Base-by-base conservation (phyloP, 2,888 invertebrate genomes). In the Griposia aprilina region DNA sequence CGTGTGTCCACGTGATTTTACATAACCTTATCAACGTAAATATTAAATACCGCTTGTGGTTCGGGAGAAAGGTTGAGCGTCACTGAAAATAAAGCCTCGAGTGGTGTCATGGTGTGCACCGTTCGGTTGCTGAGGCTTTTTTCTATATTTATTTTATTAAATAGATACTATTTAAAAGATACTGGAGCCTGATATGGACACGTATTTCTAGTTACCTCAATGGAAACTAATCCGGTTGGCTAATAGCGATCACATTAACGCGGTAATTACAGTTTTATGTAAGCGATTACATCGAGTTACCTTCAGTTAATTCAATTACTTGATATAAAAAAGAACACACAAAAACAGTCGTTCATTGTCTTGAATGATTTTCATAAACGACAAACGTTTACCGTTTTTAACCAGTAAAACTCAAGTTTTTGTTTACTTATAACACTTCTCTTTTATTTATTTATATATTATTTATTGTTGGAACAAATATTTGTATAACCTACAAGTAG, bases 281-380 rank as follows among this genome's bases (percentile, higher is more conserved):
- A 23, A 48, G 59, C n/a, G n/a, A 80, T 83, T 59, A 78, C 45
- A 15, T 78, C 23, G 23, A 26, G 8, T 65, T 45, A 45, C 5
- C 4, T 57, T 57, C 30, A 63, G 17, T 78, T 62, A 55, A 65
- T 81, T 65, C 36, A 83, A 83, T 83, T 55, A 81, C n/a, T 82
- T 57, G 48, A 50, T 60, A 15, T 52, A 63, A 74, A 83, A 63
- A 74, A 83, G 23, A 41, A 30, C 63, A 70, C 70, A 83, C 52
- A 59, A 59, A 65, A 65, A 81, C 65, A 70, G 45, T 15, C 70
- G 26, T 60, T 52, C 0, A 26, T 59, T 65, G 59, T 69, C 15
- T 36, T 36, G 7, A 11, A 63, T 36, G 23, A 15, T 36, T 57
- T 30, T 26, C 17, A n/a, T 26, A 2, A n/a, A 17, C 15, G 36